A percentile compares a stretch with the other conserved stretches of the same genome.
Evolutionary conservation across 92 coral and sea anemone genomes (phyloP).

Genomic region (Actinostola sp.): DNA sequence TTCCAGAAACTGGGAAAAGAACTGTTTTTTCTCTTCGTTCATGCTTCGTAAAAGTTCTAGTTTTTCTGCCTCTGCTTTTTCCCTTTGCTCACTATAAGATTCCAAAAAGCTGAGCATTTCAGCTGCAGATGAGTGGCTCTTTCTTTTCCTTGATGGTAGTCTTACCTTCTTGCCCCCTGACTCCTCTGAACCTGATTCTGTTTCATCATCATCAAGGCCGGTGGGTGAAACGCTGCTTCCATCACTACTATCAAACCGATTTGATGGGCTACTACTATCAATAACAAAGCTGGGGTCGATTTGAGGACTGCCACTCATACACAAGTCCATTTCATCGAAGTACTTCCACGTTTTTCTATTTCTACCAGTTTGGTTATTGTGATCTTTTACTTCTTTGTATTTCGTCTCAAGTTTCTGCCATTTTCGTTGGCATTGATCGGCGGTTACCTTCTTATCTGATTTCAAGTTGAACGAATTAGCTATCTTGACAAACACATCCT

Average conservation of each 20-base stretch:
- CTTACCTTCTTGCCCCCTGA: background rate
- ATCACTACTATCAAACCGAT: too few species aligned
- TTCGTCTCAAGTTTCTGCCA: slow-evolving; percentile 44
- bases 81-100: slow-evolving; percentile 25
- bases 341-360: slow-evolving; percentile 33
- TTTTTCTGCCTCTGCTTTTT: slow-evolving; percentile 28
- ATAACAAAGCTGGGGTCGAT: slow-evolving; percentile 3
- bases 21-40: slow-evolving; percentile 34
- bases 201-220: background rate
- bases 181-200: background rate
- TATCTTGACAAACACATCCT: slow-evolving; percentile 35
- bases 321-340: slow-evolving; percentile 24
- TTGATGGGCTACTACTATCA: too few species aligned
- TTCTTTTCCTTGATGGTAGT: slow-evolving; percentile 17
- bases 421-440: slow-evolving; percentile 46
- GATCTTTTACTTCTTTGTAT: slow-evolving; percentile 44
- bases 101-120: slow-evolving; percentile 37
- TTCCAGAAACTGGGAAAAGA: slow-evolving; percentile 22
- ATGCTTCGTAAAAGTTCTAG: slow-evolving; percentile 14
- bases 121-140: slow-evolving; percentile 28
- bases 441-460: slow-evolving; percentile 24
- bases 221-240: background rate
- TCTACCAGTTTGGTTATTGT: slow-evolving; percentile 36
- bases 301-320: slow-evolving; percentile 31
- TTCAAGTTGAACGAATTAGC: slow-evolving; percentile 36